A percentile compares a stretch with the other conserved stretches of the same genome.
Conservation (phyloP, 64 coral and sea anemone species). For the Montipora capricornis region DNA sequence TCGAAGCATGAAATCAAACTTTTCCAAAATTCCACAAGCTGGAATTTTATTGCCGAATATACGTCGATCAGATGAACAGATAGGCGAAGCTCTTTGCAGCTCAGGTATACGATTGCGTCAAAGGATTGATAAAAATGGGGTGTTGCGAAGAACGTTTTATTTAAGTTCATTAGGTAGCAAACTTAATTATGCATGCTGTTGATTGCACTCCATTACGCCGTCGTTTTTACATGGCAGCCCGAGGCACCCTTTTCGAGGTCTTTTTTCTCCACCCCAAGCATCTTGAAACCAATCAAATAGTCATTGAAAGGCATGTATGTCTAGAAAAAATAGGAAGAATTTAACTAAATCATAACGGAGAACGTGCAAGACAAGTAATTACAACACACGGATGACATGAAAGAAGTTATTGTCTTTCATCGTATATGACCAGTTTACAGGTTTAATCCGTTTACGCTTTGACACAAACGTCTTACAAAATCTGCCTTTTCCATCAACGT, state of each 20-base stretch:
- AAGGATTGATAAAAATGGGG: neutral
- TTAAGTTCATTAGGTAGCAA: too few species aligned
- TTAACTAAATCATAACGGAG: neutral
- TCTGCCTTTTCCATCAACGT: constrained; percentile 36
- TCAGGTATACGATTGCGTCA: neutral
- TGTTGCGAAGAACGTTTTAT: too few species aligned
- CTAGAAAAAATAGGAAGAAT: neutral
- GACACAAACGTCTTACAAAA: constrained; percentile 7
- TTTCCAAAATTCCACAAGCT: neutral
- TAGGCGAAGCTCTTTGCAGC: neutral
- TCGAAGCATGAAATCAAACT: constrained; percentile 1
- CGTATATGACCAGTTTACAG: neutral
- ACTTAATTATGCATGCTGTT: neutral
- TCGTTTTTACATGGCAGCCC: neutral
- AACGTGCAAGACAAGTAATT: neutral
- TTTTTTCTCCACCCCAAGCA: neutral
- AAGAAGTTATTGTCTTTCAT: constrained; percentile 22
- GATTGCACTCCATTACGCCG: too few species aligned
- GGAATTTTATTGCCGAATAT: neutral
- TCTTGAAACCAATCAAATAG: neutral
- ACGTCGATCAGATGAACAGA: neutral
- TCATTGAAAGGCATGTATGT: neutral
- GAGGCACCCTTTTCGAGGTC: neutral
- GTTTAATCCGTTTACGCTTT: constrained; percentile 21
- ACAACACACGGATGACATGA: neutral